These are phyloP conservation scores for Rhynchomys soricoides DNA, from an alignment of 2,113 vertebrate species.

Conservation along the genomic window DNA sequence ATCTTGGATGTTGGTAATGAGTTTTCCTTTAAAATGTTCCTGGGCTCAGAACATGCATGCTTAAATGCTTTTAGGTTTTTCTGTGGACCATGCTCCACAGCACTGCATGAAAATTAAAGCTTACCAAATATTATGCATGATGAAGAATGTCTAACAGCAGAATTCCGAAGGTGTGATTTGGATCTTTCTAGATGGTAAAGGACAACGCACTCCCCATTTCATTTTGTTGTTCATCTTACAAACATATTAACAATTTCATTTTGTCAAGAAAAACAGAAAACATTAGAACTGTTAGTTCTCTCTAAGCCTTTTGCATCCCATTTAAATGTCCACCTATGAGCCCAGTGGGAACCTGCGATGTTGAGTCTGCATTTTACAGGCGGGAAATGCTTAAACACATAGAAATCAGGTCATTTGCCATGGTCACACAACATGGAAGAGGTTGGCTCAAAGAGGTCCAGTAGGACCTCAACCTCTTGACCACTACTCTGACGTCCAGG, in stretches of 20 bases:
- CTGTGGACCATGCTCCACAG: background rate
- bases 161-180: background rate
- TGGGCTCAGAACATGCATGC: background rate
- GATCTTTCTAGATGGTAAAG: background rate
- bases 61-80: background rate
- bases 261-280: background rate
- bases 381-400: background rate
- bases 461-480: background rate
- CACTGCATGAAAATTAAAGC: background rate
- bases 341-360: background rate
- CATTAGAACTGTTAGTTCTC: background rate
- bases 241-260: background rate
- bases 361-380: background rate
- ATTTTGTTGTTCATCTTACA: background rate
- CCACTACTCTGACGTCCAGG: background rate
- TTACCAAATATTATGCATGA: background rate
- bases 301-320: background rate
- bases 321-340: background rate
- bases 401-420: background rate
- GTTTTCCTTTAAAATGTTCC: background rate
- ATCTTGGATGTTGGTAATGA: rapidly evolving
- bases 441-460: background rate
- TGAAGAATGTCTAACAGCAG: background rate
- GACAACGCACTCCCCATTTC: background rate
- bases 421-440: background rate